Evolutionary conservation across 2,888 invertebrate species (phyloP), one percentile per base, ranked within the genome.

Genomic region (Leptinotarsa rubiginosa): DNA sequence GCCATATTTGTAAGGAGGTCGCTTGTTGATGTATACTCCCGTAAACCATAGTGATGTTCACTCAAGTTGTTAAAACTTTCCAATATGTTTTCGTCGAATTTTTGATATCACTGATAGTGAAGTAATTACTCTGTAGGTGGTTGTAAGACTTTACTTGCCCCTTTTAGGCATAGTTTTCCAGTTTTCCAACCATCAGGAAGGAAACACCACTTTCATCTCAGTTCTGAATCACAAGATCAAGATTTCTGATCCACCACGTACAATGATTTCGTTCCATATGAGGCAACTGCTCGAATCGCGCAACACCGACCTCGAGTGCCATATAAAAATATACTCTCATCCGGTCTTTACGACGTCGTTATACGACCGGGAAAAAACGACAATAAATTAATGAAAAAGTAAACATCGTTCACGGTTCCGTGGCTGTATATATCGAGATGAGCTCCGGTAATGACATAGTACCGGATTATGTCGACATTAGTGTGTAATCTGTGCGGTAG

Each of bases 401-500:
- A 71, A 71, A 71, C 66, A 71, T 56, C 31, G 59, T 64, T 71
- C 54, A n/a, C 50, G 54, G 59, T 71, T 71, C 56, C 66, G 64
- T 56, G 65, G 49, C 50, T 62, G 62, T 62, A 54, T 70, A 65
- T 65, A 70, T 70, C 69, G 73, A 69, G 69, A 73, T 73, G 68
- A 74, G 71, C 69, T 56, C 72, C 76, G 65, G 66, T 75, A 76
- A 72, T 74, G 71, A 73, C 74, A 69, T 31, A 69, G 74, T 70
- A 71, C 69, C 75, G 78, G 78, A 80, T 77, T 78, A 78, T 74
- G 73, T 72, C 75, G 73, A 81, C 79, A 82, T 84, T 83, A 82
- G 79, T 81, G 75, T 75, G 80, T 82, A 82, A 83, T 83, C 81
- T 81, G 77, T 67, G 75, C 79, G 69, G 76, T 83, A 84, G 84